Conservation (phyloP, 2,113 vertebrate species). For the Oenanthe melanoleuca region DNA sequence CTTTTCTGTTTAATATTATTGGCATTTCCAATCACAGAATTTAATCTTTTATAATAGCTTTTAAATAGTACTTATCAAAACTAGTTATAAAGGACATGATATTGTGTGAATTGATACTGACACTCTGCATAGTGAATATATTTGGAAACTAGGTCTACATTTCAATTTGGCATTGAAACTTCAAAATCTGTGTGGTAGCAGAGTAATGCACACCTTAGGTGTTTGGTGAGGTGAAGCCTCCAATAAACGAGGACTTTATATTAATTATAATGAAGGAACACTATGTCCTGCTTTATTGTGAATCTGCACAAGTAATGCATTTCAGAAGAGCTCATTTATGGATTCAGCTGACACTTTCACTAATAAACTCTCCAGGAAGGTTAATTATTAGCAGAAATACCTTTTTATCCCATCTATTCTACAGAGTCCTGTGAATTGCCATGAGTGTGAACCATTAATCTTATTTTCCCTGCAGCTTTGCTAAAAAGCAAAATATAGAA, state of each 20-base stretch:
- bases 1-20: not conserved
- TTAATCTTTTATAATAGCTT: not conserved
- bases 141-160: not conserved
- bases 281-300: not conserved
- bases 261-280: not conserved
- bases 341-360: not conserved
- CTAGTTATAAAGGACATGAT: not conserved
- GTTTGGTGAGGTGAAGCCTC: not conserved
- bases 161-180: not conserved
- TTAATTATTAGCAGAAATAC: conserved; percentile 29
- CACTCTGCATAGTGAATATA: not conserved
- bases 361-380: not conserved
- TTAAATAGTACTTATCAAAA: not conserved
- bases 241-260: not conserved
- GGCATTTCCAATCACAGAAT: not conserved
- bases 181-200: not conserved
- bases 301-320: not conserved
- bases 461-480: not conserved
- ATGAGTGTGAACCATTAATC: not conserved
- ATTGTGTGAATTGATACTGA: not conserved
- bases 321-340: not conserved
- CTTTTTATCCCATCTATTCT: not conserved
- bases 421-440: not conserved
- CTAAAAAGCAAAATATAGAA: not conserved
- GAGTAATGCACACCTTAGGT: not conserved